phyloP scores from a whole-genome alignment of 2,888 invertebrate genomes.

The Hypercompe scribonia region DNA sequence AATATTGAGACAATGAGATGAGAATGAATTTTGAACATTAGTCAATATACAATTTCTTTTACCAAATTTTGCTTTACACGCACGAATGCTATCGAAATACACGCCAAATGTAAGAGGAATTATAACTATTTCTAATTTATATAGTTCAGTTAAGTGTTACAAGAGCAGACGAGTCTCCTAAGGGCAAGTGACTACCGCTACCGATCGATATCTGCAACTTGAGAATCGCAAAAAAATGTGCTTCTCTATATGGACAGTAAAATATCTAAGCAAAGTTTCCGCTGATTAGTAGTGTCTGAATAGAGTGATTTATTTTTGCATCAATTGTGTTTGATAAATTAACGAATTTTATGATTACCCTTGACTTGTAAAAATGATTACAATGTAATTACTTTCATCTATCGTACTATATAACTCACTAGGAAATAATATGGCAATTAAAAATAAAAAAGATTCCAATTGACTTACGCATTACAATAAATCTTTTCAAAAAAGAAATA shows the following conservation, averaged over 20 bases:
- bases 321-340: conserved; percentile 4
- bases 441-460: conserved; percentile 32
- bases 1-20: neutral
- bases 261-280: no score
- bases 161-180: no score
- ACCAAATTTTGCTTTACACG: neutral
- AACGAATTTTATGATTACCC: conserved; percentile 15
- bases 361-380: conserved; percentile 27
- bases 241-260: no score
- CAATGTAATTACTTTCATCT: conserved; percentile 34
- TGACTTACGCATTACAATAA: conserved; percentile 7
- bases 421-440: conserved; percentile 35
- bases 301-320: no score
- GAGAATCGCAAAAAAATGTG: no score
- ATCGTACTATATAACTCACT: conserved; percentile 22
- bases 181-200: no score
- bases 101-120: neutral
- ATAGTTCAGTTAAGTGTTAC: no score
- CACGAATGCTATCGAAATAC: neutral
- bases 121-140: neutral
- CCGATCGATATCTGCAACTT: no score
- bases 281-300: no score
- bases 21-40: neutral
- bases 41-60: no score
- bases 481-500: neutral